A percentile compares a stretch with the other conserved stretches of the same genome.
Evolutionary conservation across 2,888 invertebrate species (phyloP).

Genomic region (Lepeophtheirus nordmannii): DNA sequence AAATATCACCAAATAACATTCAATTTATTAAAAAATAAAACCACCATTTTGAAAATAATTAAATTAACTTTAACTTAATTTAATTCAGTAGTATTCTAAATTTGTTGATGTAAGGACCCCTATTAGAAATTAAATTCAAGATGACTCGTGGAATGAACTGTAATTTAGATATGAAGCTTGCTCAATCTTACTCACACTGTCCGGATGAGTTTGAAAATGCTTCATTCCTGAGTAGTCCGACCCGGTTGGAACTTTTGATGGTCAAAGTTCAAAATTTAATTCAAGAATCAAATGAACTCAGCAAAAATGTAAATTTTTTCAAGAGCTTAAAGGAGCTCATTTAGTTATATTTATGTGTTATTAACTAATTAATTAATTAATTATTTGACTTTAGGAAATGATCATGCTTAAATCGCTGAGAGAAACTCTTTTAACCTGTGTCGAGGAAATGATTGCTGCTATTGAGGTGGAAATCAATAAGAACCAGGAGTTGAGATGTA

Average conservation of each 20-base stretch:
- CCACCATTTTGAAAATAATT: too few species aligned
- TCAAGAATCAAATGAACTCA: neutral
- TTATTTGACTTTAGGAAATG: neutral
- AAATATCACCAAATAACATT: too few species aligned
- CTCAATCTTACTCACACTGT: neutral
- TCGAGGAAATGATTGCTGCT: neutral
- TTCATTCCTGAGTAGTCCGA: neutral
- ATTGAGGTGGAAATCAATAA: neutral
- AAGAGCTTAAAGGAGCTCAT: neutral
- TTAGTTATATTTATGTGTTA: too few species aligned
- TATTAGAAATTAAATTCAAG: neutral
- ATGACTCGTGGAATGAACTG: neutral
- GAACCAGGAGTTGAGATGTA: neutral
- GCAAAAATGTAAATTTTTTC: neutral
- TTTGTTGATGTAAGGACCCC: too few species aligned
- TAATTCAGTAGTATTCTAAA: too few species aligned
- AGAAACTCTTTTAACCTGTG: neutral
- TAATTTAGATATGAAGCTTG: neutral
- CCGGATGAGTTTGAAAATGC: neutral
- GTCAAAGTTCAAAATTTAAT: neutral
- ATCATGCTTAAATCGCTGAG: neutral
- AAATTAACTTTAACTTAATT: too few species aligned
- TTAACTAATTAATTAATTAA: neutral
- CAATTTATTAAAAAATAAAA: too few species aligned
- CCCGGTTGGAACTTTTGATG: neutral